These are phyloP conservation scores for Pheosia tremula DNA, from an alignment of 2,888 invertebrate genomes.

Conservation along the genomic window DNA sequence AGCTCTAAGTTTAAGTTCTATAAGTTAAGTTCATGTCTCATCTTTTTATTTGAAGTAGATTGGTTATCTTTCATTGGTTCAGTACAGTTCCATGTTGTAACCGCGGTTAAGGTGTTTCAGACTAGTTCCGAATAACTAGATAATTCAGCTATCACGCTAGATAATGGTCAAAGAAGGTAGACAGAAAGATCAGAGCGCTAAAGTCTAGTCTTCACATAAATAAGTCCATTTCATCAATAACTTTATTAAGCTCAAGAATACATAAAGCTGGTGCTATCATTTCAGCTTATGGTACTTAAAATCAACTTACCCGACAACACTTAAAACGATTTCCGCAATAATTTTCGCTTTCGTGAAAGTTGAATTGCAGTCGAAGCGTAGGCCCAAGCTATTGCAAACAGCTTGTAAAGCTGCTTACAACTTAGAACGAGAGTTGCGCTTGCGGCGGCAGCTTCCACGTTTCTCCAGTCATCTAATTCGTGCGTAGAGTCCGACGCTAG, in stretches of 20 bases:
- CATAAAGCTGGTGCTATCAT: background rate
- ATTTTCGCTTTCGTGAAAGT: slow-evolving; percentile 5
- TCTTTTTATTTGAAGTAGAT: too few species aligned
- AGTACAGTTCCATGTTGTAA: too few species aligned
- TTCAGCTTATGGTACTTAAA: background rate
- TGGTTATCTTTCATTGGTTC: too few species aligned
- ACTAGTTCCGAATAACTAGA: background rate
- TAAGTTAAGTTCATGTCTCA: background rate
- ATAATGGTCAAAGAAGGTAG: background rate
- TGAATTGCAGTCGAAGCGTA: slow-evolving; percentile 1
- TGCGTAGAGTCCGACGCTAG: slow-evolving; percentile 3
- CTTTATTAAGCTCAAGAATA: background rate
- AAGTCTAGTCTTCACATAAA: background rate
- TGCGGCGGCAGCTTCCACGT: slow-evolving; percentile 3
- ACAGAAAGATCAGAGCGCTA: background rate
- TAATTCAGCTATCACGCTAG: background rate
- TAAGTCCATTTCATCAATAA: background rate
- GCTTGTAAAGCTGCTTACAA: slow-evolving; percentile 7
- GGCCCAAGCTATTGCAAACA: slow-evolving; percentile 3
- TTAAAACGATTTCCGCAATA: slow-evolving; percentile 4
- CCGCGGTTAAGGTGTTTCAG: background rate
- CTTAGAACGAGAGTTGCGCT: background rate
- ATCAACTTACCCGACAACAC: background rate
- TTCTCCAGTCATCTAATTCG: slow-evolving; percentile 7
- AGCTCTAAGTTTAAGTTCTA: background rate